These are phyloP conservation scores for Oreohelix idahoensis DNA, from an alignment of 1,140 invertebrate species.

Conservation along the genomic window DNA sequence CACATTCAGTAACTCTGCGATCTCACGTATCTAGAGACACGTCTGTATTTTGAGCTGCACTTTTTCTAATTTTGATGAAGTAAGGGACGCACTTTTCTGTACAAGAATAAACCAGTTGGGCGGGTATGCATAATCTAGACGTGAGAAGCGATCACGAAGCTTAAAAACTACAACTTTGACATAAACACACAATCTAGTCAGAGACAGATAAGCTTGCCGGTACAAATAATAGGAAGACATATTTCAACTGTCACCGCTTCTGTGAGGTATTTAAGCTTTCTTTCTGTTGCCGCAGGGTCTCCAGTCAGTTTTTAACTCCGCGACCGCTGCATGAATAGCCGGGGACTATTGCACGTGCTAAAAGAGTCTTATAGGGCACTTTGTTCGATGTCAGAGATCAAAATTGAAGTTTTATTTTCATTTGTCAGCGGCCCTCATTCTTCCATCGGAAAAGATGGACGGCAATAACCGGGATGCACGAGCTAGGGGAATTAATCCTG, in stretches of 20 bases:
- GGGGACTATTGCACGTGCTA: conserved; percentile 25
- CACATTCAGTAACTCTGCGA: too few species aligned
- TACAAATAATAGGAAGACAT: conserved; percentile 7
- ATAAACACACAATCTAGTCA: background rate
- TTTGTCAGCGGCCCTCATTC: conserved; percentile 39
- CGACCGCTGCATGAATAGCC: conserved; percentile 9
- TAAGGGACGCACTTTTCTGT: too few species aligned
- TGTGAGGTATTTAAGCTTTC: background rate
- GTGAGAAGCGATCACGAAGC: too few species aligned
- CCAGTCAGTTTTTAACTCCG: background rate
- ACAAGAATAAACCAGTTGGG: too few species aligned
- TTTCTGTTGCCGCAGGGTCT: background rate
- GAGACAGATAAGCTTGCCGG: background rate
- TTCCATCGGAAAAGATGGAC: conserved; percentile 27
- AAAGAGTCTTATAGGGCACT: conserved; percentile 29
- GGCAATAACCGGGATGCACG: conserved; percentile 36
- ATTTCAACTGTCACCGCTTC: background rate
- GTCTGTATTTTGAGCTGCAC: too few species aligned
- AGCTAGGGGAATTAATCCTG: conserved; percentile 42
- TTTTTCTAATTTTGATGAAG: too few species aligned
- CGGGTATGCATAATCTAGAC: too few species aligned
- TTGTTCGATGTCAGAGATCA: conserved; percentile 30
- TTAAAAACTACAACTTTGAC: background rate
- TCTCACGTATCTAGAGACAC: too few species aligned
- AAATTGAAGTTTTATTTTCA: conserved; percentile 42